These are phyloP conservation scores for Matsumurasca onukii DNA, from an alignment of 1,140 invertebrate genomes.

Conservation along the genomic window DNA sequence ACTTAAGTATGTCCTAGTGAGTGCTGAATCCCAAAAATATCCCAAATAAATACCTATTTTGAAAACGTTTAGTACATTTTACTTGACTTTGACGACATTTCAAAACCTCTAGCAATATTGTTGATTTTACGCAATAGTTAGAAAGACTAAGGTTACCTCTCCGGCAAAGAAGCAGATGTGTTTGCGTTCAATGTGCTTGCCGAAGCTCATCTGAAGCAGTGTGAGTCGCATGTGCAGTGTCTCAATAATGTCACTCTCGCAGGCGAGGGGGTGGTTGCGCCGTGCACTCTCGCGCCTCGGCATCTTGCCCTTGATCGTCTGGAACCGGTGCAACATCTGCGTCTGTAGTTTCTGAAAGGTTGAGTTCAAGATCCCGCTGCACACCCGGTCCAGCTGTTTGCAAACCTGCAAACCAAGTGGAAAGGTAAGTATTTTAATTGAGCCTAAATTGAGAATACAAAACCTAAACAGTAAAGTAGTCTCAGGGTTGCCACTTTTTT, in stretches of 20 bases:
- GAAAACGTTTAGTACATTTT: no score
- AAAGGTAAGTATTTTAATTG: no score
- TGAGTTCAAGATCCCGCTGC: constrained; percentile 73
- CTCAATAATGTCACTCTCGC: constrained; percentile 87
- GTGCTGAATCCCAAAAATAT: no score
- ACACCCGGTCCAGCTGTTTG: constrained; percentile 72
- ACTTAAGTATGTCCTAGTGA: no score
- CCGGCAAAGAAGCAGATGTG: constrained; percentile 90
- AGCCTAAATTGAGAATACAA: no score
- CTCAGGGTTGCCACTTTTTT: no score
- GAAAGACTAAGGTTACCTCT: no score
- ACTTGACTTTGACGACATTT: no score
- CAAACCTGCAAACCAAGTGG: constrained; percentile 68
- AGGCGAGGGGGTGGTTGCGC: constrained; percentile 78
- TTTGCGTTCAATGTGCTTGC: constrained; percentile 86
- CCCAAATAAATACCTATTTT: no score
- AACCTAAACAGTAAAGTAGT: no score
- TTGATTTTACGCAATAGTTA: no score
- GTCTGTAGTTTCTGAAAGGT: constrained; percentile 79
- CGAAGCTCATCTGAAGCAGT: constrained; percentile 85
- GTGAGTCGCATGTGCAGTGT: constrained; percentile 85
- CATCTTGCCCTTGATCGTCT: constrained; percentile 86
- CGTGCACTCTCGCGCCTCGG: constrained; percentile 81
- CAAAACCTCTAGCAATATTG: no score
- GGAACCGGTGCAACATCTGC: constrained; percentile 73